Evolutionary conservation across 1,140 invertebrate genomes (phyloP).

Genomic region (Medauroidea extradentata): DNA sequence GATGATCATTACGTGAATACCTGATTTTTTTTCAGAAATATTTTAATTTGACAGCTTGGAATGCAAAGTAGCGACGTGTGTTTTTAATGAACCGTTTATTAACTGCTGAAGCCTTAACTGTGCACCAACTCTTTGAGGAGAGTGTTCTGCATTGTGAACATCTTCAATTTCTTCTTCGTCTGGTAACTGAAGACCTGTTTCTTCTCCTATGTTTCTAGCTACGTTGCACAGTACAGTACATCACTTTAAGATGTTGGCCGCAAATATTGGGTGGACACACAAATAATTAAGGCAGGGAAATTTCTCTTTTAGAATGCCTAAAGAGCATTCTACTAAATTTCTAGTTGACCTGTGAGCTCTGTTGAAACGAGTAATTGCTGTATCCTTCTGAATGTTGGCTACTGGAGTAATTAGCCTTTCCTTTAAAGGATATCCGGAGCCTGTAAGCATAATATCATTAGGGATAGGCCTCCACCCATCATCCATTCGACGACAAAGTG

Average conservation of each 20-base stretch:
- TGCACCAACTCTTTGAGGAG: no score
- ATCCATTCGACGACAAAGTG: slow-evolving; percentile 6
- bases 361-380: neutral
- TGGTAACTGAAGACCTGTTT: neutral
- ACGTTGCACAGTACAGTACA: neutral
- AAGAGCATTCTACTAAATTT: slow-evolving; percentile 22
- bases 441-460: slow-evolving; percentile 15
- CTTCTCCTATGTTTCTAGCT: neutral
- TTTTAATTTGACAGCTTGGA: no score
- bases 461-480: slow-evolving; percentile 18
- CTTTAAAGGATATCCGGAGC: slow-evolving; percentile 20
- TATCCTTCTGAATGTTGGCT: neutral
- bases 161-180: no score
- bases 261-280: slow-evolving; percentile 10
- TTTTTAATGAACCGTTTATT: no score
- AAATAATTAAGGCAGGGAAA: slow-evolving; percentile 26
- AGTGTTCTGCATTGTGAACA: no score
- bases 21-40: no score
- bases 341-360: slow-evolving; percentile 18
- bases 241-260: neutral
- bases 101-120: no score
- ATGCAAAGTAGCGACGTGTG: no score
- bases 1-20: no score
- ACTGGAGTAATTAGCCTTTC: slow-evolving; percentile 21
- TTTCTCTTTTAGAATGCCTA: slow-evolving; percentile 26